Base-by-base conservation (phyloP, 2,113 vertebrate genomes). In the Psittacula cyanocephala region DNA sequence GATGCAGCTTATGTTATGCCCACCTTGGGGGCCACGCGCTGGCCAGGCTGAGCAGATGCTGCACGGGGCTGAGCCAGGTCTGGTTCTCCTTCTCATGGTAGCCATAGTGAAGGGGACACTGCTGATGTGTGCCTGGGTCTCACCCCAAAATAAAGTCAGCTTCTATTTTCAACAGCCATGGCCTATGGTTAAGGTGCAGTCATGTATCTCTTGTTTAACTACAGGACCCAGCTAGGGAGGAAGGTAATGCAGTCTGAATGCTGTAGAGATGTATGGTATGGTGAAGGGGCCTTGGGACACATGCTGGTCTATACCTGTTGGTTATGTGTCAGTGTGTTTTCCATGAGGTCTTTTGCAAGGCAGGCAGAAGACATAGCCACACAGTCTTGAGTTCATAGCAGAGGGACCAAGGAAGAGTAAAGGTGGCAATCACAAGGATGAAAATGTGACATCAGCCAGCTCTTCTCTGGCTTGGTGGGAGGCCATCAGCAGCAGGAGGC, bases 1-100 rank as follows among this genome's bases (percentile, higher is more conserved):
- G 37, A 18, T 28, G 28, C 1, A 8, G 9, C 8, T 89, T 0
- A 0, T 1, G 1, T 46, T 64, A 6, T 25, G 17, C 17, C 23
- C 5, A 6, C 20, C 11, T 39, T 67, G 24, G 14, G 13, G 52
- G 29, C 18, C 57, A 4, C 0, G 0, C 12, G 44, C 12, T 60
- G 63, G 9, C 39, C 1, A 3, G 10, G 17, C 71, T 71, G 28
- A 79, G 43, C 43, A 60, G 67, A 7, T 76, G n/a, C 43, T 7
- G 2, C 27, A 39, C 0, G 0, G 65, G 6, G 13, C 37, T 43
- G 20, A 81, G 37, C 17, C 39, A 33, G 3, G 10, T 17, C 39
- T 39, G 20, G 4, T 64, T 81, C 27, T 85, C 35, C 52, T 71
- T 64, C 44, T 49, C 1, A 0, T 25, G 29, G 67, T 22, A 80